Percentiles rank a stretch among this genome's conserved stretches.
phyloP scores from a whole-genome alignment of 1,140 invertebrate genomes.

The Drosophila burlai region DNA sequence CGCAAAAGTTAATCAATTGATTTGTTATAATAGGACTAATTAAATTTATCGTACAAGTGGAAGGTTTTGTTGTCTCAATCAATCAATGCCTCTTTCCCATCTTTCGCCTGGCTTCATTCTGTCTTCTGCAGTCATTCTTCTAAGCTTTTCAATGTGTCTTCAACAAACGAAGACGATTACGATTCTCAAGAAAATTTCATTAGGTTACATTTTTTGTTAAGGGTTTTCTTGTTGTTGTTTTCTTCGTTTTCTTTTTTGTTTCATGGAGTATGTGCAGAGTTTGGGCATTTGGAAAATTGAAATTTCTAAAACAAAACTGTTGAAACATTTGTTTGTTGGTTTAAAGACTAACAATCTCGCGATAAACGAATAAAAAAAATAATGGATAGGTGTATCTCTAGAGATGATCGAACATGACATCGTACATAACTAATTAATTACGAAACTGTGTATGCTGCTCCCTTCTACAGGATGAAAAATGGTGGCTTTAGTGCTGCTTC shows the following conservation, averaged over 20 bases:
- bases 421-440: constrained; percentile 54
- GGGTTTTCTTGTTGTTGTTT: background rate
- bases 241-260: constrained; percentile 9
- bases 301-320: constrained; percentile 43
- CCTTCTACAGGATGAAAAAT: constrained; percentile 46
- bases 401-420: constrained; percentile 49
- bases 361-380: constrained; percentile 59
- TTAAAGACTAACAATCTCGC: constrained; percentile 71
- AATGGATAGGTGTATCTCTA: constrained; percentile 43
- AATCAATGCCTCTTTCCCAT: constrained; percentile 11
- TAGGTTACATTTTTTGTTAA: constrained; percentile 27
- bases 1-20: constrained; percentile 22
- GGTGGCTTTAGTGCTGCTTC: constrained; percentile 22
- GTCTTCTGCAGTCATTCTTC: constrained; percentile 15
- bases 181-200: constrained; percentile 41
- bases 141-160: constrained; percentile 40
- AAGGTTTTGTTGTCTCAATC: constrained; percentile 43
- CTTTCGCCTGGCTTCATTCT: constrained; percentile 1
- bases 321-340: constrained; percentile 26
- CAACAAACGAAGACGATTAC: constrained; percentile 73
- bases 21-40: constrained; percentile 52
- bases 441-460: constrained; percentile 53
- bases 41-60: constrained; percentile 66
- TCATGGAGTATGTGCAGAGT: constrained; percentile 48
- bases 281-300: constrained; percentile 34